A percentile compares a stretch with the other conserved stretches of the same genome.
phyloP scores from a whole-genome alignment of 2,888 invertebrate genomes.

The Idaea straminata region DNA sequence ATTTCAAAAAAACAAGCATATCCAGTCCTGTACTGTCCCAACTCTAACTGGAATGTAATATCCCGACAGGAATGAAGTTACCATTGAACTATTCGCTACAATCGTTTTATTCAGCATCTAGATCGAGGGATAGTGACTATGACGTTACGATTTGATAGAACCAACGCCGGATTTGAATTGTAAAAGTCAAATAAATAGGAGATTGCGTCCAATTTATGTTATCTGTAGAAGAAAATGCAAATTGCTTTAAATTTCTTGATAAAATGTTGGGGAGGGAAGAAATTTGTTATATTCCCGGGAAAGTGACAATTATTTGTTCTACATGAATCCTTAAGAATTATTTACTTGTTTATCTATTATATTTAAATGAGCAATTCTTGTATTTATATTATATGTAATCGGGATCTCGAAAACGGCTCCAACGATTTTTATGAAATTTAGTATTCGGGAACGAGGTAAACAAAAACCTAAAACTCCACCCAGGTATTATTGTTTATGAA shows the following conservation, averaged over 20 bases:
- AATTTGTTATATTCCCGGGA: not conserved
- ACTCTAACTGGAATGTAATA: conserved; percentile 24
- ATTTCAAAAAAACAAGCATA: not conserved
- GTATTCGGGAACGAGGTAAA: too few relatives aligned
- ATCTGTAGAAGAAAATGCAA: not conserved
- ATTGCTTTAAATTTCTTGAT: conserved; percentile 1
- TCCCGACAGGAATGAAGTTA: conserved; percentile 17
- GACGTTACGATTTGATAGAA: conserved; percentile 1
- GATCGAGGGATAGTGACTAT: conserved; percentile 1
- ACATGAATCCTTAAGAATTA: too few relatives aligned
- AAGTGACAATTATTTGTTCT: too few relatives aligned
- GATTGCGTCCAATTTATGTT: conserved; percentile 1
- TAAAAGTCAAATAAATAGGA: conserved; percentile 1
- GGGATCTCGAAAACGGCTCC: too few relatives aligned
- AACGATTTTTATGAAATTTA: too few relatives aligned
- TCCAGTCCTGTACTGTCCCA: conserved; percentile 8
- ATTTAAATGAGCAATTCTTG: too few relatives aligned
- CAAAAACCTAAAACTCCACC: too few relatives aligned
- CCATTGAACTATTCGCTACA: conserved; percentile 17
- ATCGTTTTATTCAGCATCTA: not conserved
- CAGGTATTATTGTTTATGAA: too few relatives aligned
- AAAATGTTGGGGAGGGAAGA: not conserved
- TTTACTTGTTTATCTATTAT: too few relatives aligned
- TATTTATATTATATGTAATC: too few relatives aligned
- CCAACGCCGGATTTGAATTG: not conserved